Evolutionary conservation across 2,113 vertebrate genomes (phyloP).

Genomic region (Leptobrachium ailaonicum): DNA sequence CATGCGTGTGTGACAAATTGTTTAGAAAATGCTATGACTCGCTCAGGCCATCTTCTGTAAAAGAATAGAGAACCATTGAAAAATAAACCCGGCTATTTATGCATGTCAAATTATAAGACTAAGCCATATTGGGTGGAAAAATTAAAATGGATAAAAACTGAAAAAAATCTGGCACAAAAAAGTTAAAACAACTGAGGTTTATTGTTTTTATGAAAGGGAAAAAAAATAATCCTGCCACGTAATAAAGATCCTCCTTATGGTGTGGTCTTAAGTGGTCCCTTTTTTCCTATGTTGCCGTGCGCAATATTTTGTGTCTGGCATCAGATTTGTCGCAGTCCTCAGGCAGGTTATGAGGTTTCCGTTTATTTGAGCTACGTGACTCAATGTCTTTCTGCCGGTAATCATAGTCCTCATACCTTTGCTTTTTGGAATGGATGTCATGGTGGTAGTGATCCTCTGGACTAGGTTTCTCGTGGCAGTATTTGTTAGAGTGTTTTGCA

Average conservation of each 20-base stretch:
- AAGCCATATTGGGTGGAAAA: too few relatives aligned
- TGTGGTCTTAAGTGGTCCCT: background rate
- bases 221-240: background rate
- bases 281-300: slow-evolving; percentile 1
- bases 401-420: background rate
- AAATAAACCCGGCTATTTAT: too few relatives aligned
- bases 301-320: slow-evolving; percentile 55
- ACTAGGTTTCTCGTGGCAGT: slow-evolving; percentile 43
- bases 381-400: background rate
- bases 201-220: background rate
- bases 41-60: too few relatives aligned
- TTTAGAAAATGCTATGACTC: too few relatives aligned
- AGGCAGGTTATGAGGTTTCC: background rate
- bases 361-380: slow-evolving; percentile 42
- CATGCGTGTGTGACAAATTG: too few relatives aligned
- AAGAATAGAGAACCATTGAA: too few relatives aligned
- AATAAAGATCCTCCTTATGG: background rate
- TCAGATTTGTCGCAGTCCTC: slow-evolving; percentile 56
- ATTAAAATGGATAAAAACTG: background rate
- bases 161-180: background rate
- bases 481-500: slow-evolving; percentile 45
- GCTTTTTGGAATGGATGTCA: slow-evolving; percentile 5
- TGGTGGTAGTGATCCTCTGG: slow-evolving; percentile 27
- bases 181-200: background rate
- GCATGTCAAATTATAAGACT: too few relatives aligned